Percentiles rank a stretch among this genome's conserved stretches.
These are phyloP conservation scores for Garrulus glandarius DNA, from an alignment of 2,797 vertebrate genomes.

Conservation along the genomic window DNA sequence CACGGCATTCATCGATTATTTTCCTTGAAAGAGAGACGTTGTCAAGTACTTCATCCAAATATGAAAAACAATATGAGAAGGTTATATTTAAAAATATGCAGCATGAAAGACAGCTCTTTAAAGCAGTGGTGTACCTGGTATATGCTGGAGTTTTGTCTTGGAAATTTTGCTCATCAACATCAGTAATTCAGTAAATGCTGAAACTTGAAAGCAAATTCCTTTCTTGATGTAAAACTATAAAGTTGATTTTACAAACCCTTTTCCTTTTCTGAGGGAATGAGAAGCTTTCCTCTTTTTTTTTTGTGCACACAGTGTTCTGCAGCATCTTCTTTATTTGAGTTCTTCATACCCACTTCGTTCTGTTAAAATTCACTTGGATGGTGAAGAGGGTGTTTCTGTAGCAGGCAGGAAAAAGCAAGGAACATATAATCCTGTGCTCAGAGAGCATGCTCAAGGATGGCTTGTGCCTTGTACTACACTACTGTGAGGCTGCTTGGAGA, in stretches of 20 bases:
- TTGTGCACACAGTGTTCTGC: rapidly evolving
- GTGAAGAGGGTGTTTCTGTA: background rate
- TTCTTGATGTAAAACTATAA: background rate
- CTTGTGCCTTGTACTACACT: background rate
- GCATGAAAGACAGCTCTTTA: background rate
- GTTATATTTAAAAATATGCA: background rate
- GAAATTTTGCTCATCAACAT: background rate
- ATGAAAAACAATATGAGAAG: background rate
- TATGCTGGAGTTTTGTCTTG: background rate
- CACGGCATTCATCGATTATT: background rate
- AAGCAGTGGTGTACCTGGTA: background rate
- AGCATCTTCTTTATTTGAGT: background rate
- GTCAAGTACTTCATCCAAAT: background rate
- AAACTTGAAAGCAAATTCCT: background rate
- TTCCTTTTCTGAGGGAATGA: background rate
- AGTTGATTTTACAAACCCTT: background rate
- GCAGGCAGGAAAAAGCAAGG: background rate
- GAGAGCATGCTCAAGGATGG: background rate
- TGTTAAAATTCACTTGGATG: background rate
- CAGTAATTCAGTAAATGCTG: background rate
- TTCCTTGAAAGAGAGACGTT: background rate
- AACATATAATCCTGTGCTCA: background rate
- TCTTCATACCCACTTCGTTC: background rate
- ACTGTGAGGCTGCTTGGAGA: background rate
- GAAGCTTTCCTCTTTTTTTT: background rate